Percentiles rank a stretch among this genome's conserved stretches.
Conservation (phyloP, 2,797 vertebrate species). For the Anabas testudineus region DNA sequence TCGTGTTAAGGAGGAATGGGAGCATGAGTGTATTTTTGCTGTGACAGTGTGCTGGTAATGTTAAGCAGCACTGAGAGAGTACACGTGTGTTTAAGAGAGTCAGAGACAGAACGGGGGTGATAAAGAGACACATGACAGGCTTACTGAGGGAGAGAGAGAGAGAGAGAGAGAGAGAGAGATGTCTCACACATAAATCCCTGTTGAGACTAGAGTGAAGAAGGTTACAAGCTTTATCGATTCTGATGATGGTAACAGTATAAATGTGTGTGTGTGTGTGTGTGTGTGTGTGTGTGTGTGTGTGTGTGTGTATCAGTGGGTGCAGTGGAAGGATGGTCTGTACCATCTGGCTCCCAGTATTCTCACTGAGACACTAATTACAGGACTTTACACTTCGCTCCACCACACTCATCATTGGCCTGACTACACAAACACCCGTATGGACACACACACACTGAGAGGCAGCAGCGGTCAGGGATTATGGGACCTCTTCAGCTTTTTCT, state of each 20-base stretch:
- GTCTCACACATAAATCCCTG: slow-evolving; percentile 69
- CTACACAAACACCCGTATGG: slow-evolving; percentile 35
- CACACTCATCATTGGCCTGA: slow-evolving; percentile 65
- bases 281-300: slow-evolving; percentile 6
- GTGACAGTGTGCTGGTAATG: slow-evolving; percentile 24
- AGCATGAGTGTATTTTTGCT: slow-evolving; percentile 39
- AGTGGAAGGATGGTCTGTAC: slow-evolving; percentile 53
- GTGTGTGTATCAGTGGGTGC: slow-evolving; percentile 44
- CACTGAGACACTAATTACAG: slow-evolving; percentile 86
- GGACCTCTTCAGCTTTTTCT: slow-evolving; percentile 27
- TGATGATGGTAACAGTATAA: slow-evolving; percentile 59
- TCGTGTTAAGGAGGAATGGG: slow-evolving; percentile 21
- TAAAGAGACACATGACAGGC: slow-evolving; percentile 33
- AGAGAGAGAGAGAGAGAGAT: slow-evolving; percentile 34
- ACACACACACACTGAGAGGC: slow-evolving; percentile 21
- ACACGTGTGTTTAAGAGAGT: slow-evolving; percentile 22
- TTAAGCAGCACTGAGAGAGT: slow-evolving; percentile 25
- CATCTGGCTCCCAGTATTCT: slow-evolving; percentile 84
- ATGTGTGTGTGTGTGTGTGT: slow-evolving; percentile 45
- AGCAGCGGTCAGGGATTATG: slow-evolving; percentile 43
- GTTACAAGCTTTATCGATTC: slow-evolving; percentile 80
- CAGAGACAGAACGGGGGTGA: slow-evolving; percentile 15
- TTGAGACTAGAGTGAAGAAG: slow-evolving; percentile 72
- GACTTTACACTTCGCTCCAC: slow-evolving; percentile 82
- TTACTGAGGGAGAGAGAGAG: slow-evolving; percentile 30